These are phyloP conservation scores for Platycheirus rosarum DNA, from an alignment of 2,888 invertebrate species.

Conservation along the genomic window DNA sequence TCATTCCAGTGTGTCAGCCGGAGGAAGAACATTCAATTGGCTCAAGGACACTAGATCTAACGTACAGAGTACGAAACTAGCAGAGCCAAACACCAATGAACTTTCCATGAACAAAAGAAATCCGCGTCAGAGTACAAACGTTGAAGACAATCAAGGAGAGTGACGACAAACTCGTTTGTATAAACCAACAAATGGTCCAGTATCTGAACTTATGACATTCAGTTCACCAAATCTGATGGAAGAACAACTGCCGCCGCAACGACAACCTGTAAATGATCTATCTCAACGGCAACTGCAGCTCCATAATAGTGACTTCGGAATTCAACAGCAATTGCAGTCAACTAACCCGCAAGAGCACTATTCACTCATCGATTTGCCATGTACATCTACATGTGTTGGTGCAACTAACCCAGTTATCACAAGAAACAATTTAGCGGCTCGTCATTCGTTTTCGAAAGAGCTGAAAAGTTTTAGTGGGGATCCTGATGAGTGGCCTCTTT, in stretches of 20 bases:
- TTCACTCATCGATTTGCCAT: not conserved
- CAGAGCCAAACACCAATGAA: not conserved
- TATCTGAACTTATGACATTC: too few species aligned
- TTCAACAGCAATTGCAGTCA: slow-evolving; percentile 8
- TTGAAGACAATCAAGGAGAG: too few species aligned
- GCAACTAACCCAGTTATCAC: not conserved
- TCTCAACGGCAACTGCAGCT: too few species aligned
- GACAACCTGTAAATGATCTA: too few species aligned
- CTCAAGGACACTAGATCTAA: not conserved
- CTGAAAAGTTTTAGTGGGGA: not conserved
- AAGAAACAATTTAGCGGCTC: not conserved
- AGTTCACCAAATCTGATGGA: too few species aligned
- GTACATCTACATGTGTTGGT: not conserved
- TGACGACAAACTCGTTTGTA: too few species aligned
- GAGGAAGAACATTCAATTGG: slow-evolving; percentile 1
- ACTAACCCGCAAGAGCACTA: slow-evolving; percentile 4
- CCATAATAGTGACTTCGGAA: not conserved
- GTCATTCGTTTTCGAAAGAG: not conserved
- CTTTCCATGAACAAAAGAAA: too few species aligned
- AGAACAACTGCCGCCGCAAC: not conserved
- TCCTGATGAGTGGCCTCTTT: slow-evolving; percentile 62
- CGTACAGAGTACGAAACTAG: not conserved
- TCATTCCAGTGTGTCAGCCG: not conserved
- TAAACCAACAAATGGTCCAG: too few species aligned
- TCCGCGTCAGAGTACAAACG: too few species aligned